These are phyloP conservation scores for Psammodynastes pulverulentus DNA, from an alignment of 2,113 vertebrate genomes.

Conservation along the genomic window DNA sequence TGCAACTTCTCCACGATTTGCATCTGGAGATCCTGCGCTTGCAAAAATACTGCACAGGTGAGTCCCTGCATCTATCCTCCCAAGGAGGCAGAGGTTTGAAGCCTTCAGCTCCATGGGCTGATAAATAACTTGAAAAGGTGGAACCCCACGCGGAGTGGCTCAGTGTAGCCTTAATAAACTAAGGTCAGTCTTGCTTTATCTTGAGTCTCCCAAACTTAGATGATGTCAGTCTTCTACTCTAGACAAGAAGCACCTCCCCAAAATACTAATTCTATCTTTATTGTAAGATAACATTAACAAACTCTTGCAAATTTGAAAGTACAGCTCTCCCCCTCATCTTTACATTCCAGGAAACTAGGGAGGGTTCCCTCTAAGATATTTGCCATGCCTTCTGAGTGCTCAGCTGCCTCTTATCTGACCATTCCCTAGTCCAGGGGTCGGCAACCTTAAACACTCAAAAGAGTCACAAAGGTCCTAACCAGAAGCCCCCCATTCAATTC, in stretches of 20 bases:
- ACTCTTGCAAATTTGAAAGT: neutral
- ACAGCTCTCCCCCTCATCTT: neutral
- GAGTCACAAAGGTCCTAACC: too few relatives aligned
- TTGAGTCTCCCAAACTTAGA: neutral
- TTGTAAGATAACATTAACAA: neutral
- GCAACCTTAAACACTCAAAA: too few relatives aligned
- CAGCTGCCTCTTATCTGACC: neutral
- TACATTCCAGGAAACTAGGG: neutral
- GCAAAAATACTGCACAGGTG: constrained; percentile 95
- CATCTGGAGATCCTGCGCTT: constrained; percentile 93
- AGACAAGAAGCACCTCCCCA: neutral
- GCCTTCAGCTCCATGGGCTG: neutral
- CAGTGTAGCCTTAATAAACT: neutral
- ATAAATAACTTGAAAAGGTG: neutral
- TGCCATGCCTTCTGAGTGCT: neutral
- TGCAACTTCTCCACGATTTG: constrained; percentile 86
- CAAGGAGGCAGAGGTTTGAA: neutral
- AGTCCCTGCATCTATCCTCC: constrained; percentile 25
- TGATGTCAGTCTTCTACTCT: neutral
- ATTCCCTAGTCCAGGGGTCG: too few relatives aligned
- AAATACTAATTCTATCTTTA: neutral
- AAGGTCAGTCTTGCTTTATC: neutral
- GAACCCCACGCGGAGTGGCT: neutral
- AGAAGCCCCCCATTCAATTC: too few relatives aligned
- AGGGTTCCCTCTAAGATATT: neutral